Percentiles rank a stretch among this genome's conserved stretches.
Conservation (phyloP, 2,888 invertebrate species). For the Drosophila meridiana region DNA sequence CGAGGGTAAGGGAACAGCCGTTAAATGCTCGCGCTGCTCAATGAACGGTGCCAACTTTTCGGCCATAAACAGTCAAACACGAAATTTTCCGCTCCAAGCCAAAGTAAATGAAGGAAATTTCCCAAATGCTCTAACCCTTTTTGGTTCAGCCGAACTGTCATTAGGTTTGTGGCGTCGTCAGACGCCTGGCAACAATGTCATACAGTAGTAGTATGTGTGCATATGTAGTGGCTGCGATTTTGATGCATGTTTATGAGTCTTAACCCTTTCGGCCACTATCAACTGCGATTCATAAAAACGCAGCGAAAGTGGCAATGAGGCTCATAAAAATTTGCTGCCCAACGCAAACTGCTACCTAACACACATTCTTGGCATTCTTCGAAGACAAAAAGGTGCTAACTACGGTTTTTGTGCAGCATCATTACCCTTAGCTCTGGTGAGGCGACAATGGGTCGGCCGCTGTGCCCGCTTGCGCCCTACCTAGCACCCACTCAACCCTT, state of each 20-base stretch:
- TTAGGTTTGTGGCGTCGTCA: conserved; percentile 79
- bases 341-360: conserved; percentile 25
- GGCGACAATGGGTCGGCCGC: conserved; percentile 26
- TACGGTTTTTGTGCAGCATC: conserved; percentile 65
- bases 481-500: conserved; percentile 44
- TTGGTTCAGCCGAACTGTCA: conserved; percentile 59
- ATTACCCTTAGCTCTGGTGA: conserved; percentile 49
- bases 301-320: conserved; percentile 62
- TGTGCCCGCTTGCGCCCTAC: conserved; percentile 16
- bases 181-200: conserved; percentile 52
- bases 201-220: not conserved
- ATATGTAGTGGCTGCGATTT: conserved; percentile 30
- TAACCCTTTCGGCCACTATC: conserved; percentile 60
- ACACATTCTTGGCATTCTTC: conserved; percentile 62
- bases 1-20: conserved; percentile 37
- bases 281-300: conserved; percentile 65
- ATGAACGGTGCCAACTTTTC: conserved; percentile 74
- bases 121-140: conserved; percentile 71
- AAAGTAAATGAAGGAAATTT: conserved; percentile 61
- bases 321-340: conserved; percentile 47
- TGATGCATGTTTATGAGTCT: conserved; percentile 30
- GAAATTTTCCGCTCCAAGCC: conserved; percentile 52
- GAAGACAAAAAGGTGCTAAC: conserved; percentile 80
- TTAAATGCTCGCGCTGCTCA: conserved; percentile 42
- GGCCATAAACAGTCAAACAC: conserved; percentile 49